Base-by-base conservation (phyloP, 2,113 vertebrate species). In the Henicopernis longicauda region DNA sequence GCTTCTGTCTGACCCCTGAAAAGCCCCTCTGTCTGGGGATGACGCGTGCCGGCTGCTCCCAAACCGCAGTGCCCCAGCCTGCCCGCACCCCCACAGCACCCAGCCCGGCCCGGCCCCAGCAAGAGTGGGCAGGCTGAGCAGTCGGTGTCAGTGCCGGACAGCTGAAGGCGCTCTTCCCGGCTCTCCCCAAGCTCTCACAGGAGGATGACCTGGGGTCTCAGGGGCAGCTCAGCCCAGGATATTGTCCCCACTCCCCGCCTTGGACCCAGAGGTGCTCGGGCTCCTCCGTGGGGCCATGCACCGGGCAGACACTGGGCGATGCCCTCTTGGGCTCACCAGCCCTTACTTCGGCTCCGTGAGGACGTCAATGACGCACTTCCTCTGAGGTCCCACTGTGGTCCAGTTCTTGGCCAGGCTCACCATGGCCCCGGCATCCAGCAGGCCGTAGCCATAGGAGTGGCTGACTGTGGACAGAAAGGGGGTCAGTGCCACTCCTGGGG, bases 401-500 rank as follows among this genome's bases (percentile, higher is more conserved):
- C 99, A 99, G 98, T 99, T 99, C 98, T 98, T 98, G 87, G 99
- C 99, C 95, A 99, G 94, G 76, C 96, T 96, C 88, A 99, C 99
- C 99, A 99, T 99, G 77, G 98, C 98, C 3, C 99, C 99, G 0
- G 99, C 99, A 3, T 99, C 99, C 96, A 99, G 96, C 62, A 99
- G 98, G 18, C 99, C 99, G 0, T 99, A 99, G 77, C 99, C 99
- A 0, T 99, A 99, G 0, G 99, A 99, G 71, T 99, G 99, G 97
- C 99, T 99, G 96, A 99, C 99, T 99, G 98, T 10, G 73, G 84
- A 96, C 38, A 94, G 57, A 96, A 79, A 58, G 16, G 63, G 50
- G 65, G 42, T 83, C 11, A 47, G 50, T 0, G 0, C 72, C 0
- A 1, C 27, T 36, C 14, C 19, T 4, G 7, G 47, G 34, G 18